Conservation (phyloP, 2,888 invertebrate genomes). For the Theristus sp. region DNA sequence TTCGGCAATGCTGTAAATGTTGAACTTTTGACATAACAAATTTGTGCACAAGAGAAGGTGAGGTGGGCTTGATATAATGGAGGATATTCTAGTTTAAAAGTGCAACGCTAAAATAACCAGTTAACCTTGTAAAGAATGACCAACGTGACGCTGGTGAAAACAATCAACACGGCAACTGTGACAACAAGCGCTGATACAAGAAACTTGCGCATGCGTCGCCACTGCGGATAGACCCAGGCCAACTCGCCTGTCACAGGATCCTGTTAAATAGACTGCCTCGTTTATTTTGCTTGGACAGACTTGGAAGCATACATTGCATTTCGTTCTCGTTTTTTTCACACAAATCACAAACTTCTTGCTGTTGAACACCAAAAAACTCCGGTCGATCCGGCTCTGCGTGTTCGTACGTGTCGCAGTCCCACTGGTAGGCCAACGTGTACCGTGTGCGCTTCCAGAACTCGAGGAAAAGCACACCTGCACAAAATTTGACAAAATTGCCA, state of each 20-base stretch:
- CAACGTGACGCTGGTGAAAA: conserved; percentile 12
- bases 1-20: too few relatives aligned
- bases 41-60: too few relatives aligned
- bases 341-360: conserved; percentile 8
- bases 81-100: too few relatives aligned
- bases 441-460: conserved; percentile 34
- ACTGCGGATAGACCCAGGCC: conserved; percentile 31
- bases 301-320: too few relatives aligned
- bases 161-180: conserved; percentile 9
- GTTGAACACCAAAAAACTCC: conserved; percentile 20
- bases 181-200: conserved; percentile 25
- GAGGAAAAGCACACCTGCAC: conserved; percentile 30
- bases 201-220: conserved; percentile 24
- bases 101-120: too few relatives aligned
- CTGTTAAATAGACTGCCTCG: conserved; percentile 13
- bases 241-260: conserved; percentile 31
- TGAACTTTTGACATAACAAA: too few relatives aligned
- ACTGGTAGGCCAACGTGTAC: conserved; percentile 32
- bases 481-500: background rate
- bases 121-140: conserved; percentile 17
- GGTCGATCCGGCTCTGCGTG: conserved; percentile 35
- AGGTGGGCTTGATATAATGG: too few relatives aligned
- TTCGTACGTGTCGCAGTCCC: conserved; percentile 36
- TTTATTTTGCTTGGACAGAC: background rate
- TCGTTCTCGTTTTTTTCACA: background rate